phyloP scores from a whole-genome alignment of 2,888 invertebrate species.

The Siphlonurus alternatus region DNA sequence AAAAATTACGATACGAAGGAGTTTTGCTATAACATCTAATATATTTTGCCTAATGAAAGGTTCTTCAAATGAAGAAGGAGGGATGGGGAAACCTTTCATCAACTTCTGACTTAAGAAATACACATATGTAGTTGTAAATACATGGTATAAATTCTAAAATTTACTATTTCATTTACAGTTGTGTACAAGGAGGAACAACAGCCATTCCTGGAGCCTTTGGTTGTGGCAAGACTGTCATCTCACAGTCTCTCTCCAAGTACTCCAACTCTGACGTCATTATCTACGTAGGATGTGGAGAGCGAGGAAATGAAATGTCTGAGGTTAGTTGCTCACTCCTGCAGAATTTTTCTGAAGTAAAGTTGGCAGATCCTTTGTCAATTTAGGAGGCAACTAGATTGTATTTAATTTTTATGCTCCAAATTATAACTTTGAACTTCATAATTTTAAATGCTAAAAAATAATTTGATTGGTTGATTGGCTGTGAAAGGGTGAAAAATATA shows the following conservation, averaged over 20 bases:
- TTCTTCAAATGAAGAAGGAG: no score
- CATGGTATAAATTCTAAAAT: no score
- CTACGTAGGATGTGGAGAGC: constrained; percentile 99
- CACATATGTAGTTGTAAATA: no score
- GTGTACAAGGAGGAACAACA: constrained; percentile 96
- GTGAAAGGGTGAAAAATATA: no score
- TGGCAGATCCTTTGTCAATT: background rate
- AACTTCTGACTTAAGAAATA: no score
- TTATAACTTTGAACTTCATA: background rate
- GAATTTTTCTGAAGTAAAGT: background rate
- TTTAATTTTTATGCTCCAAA: background rate
- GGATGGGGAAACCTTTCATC: no score
- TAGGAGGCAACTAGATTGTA: background rate
- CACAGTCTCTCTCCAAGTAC: constrained; percentile 97
- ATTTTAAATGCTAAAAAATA: no score
- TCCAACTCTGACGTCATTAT: constrained; percentile 99
- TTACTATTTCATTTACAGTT: no score
- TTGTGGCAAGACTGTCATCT: constrained; percentile 99
- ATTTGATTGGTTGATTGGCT: no score
- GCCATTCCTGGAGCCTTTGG: constrained; percentile 99
- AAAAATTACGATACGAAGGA: no score
- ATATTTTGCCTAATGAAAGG: no score
- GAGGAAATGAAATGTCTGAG: constrained; percentile 99
- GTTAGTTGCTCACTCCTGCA: constrained; percentile 25
- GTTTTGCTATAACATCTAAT: no score